phyloP scores from a whole-genome alignment of 2,888 invertebrate genomes.

The Microplitis manilae region DNA sequence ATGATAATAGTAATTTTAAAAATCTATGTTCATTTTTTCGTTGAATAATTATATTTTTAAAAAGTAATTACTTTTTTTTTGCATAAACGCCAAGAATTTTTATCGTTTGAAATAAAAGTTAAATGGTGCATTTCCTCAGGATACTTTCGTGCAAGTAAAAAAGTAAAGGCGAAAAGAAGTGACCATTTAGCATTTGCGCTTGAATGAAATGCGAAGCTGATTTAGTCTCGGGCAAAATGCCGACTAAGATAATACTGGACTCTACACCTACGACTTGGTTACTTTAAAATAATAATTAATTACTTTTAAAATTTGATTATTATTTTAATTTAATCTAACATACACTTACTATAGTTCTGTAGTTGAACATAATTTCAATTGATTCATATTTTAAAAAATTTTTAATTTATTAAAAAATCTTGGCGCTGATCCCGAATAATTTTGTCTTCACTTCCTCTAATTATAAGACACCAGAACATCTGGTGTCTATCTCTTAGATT shows the following conservation, averaged over 20 bases:
- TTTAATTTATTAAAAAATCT: not conserved
- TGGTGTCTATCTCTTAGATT: conserved; percentile 9
- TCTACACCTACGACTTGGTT: not conserved
- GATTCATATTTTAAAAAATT: no score
- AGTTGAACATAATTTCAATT: no score
- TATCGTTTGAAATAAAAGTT: not conserved
- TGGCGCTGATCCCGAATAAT: not conserved
- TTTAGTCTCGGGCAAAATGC: conserved; percentile 19
- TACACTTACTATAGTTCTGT: no score
- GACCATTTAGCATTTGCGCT: conserved; percentile 20
- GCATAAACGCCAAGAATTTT: not conserved
- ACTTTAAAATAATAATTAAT: not conserved
- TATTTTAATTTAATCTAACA: no score
- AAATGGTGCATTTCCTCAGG: not conserved
- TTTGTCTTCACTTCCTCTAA: not conserved
- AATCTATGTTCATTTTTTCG: no score
- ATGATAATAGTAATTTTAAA: no score
- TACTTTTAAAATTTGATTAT: not conserved
- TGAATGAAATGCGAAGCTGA: conserved; percentile 12
- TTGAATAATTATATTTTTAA: no score
- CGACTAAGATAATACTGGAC: conserved; percentile 3
- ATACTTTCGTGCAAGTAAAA: not conserved
- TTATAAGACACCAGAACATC: conserved; percentile 8
- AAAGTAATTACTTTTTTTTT: no score
- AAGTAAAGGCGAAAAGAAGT: not conserved